These are phyloP conservation scores for Muntiacus reevesi DNA, from an alignment of 2,113 vertebrate species.

Conservation along the genomic window DNA sequence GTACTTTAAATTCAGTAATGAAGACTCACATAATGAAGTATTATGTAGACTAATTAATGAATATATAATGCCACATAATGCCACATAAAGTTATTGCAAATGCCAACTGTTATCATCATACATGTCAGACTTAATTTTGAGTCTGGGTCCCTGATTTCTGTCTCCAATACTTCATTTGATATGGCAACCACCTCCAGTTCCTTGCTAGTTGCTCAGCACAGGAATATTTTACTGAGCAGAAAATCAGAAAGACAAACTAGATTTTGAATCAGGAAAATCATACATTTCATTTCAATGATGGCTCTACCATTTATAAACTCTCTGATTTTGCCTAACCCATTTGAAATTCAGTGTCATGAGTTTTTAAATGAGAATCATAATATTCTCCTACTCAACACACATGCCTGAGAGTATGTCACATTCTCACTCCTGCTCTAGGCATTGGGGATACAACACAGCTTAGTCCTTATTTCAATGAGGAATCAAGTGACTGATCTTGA, in stretches of 20 bases:
- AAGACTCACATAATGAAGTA: conserved; percentile 60
- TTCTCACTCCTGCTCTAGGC: not conserved
- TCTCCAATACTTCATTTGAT: not conserved
- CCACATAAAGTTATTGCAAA: conserved; percentile 54
- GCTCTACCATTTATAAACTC: not conserved
- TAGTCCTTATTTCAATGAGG: not conserved
- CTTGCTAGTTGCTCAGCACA: not conserved
- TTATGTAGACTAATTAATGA: conserved; percentile 69
- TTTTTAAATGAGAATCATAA: not conserved
- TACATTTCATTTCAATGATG: not conserved
- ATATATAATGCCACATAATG: conserved; percentile 48
- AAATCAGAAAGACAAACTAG: not conserved
- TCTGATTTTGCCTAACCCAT: not conserved
- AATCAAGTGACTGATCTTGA: not conserved
- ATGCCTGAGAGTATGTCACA: not conserved
- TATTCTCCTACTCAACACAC: not conserved
- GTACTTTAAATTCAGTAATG: conserved; percentile 64
- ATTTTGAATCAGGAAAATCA: not conserved
- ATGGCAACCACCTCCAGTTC: not conserved
- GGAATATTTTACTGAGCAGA: not conserved
- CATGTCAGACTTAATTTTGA: conserved; percentile 40
- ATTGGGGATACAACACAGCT: not conserved
- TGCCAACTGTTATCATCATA: conserved; percentile 51
- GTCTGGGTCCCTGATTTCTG: not conserved
- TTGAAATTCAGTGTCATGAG: not conserved